Evolutionary conservation across 2,888 invertebrate genomes (phyloP), one percentile per base, ranked within the genome.

Genomic region (Drosophila fulvimacula): DNA sequence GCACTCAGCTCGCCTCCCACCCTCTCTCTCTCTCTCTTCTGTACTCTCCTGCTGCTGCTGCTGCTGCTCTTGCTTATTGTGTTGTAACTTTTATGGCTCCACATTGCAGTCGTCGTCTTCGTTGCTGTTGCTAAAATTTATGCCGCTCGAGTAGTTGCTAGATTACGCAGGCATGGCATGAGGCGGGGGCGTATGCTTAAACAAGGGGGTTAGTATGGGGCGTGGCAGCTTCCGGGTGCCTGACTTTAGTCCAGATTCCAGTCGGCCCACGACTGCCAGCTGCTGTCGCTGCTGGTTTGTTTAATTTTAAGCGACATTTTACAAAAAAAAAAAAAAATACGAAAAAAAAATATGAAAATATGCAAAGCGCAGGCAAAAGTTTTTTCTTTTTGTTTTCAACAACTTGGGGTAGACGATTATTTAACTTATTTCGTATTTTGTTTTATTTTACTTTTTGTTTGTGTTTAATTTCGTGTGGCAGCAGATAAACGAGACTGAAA

Each of bases 141-240:
- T 88, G 88, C 78, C 78, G 71, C 73, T 82, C 71, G 71, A 88
- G 87, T 81, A 83, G 88, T 81, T 83, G 75, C 70, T 73, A 81
- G 84, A 81, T 82, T 81, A 81, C 74, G 76, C 70, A 66, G 63
- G n/a, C 38, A 9, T 17, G 68, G 17, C 42, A 61, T 21, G 52
- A n/a, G 59, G 17, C 39, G 67, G 27, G 53, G 60, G 60, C 24
- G 59, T 42, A 10, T 17, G 42, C 21, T 10, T 48, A 30, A 48
- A 44, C 24, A 21, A 5, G 39, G 17, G 9, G 32, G n/a, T 11
- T 11, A 17, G 5, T 17, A 48, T 48, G 46, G 46, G 39, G 49
- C 24, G 62, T n/a, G 64, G 57, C 71, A 44, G 53, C 71, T 86
- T 86, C 86, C 88, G 79, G 70, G 52, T 76, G 62, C 53, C 70